These are phyloP conservation scores for Trinectes maculatus DNA, from an alignment of 2,113 vertebrate species.

Conservation along the genomic window DNA sequence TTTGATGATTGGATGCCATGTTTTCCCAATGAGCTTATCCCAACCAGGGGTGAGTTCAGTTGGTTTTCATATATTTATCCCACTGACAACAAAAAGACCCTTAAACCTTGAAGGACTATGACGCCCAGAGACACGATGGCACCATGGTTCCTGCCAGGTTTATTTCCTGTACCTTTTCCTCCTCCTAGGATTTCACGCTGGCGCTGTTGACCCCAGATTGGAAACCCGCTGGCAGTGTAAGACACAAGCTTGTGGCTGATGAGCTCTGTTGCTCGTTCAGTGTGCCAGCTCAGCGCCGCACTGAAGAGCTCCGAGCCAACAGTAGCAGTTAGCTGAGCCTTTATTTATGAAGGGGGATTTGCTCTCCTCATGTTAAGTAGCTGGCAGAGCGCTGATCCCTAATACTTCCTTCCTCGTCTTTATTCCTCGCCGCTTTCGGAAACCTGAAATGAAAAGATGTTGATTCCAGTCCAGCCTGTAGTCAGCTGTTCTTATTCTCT, in stretches of 20 bases:
- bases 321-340: constrained; percentile 69
- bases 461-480: constrained; percentile 11
- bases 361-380: constrained; percentile 63
- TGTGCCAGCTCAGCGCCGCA: constrained; percentile 50
- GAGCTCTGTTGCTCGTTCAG: constrained; percentile 43
- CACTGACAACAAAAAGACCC: no score
- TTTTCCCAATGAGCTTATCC: no score
- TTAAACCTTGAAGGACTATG: neutral
- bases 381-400: constrained; percentile 53
- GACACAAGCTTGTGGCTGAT: constrained; percentile 49
- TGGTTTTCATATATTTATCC: no score
- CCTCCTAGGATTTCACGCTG: no score
- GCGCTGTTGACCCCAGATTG: no score
- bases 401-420: constrained; percentile 47
- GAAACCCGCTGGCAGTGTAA: constrained; percentile 27
- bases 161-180: neutral
- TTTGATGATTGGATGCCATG: no score
- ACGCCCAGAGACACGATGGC: neutral
- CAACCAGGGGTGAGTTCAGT: no score
- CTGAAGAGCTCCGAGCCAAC: constrained; percentile 48
- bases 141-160: neutral
- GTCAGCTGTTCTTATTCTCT: no score
- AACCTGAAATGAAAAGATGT: constrained; percentile 17
- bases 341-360: constrained; percentile 68
- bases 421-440: constrained; percentile 8